A percentile compares a stretch with the other conserved stretches of the same genome.
Evolutionary conservation across 2,888 invertebrate species (phyloP).

Genomic region (Erynnis tages): DNA sequence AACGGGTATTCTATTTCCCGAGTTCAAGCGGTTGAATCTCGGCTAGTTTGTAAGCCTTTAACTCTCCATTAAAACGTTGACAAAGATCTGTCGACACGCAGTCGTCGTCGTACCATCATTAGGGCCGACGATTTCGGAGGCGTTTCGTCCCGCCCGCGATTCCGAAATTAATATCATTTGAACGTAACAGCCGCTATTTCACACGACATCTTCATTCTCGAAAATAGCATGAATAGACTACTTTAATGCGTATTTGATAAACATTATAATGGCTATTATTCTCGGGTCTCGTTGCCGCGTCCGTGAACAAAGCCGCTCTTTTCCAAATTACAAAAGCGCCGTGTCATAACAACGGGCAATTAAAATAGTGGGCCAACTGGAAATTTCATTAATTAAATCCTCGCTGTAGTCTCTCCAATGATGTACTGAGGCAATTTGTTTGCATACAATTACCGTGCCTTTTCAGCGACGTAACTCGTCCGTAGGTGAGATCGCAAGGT

Average conservation of each 20-base stretch:
- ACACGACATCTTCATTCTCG: conserved; percentile 76
- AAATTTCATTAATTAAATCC: conserved; percentile 78
- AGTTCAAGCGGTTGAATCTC: conserved; percentile 1
- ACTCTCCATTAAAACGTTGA: conserved; percentile 32
- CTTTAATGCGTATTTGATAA: conserved; percentile 77
- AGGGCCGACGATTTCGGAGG: conserved; percentile 56
- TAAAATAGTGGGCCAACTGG: conserved; percentile 79
- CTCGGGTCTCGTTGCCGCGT: conserved; percentile 57
- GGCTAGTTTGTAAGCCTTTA: conserved; percentile 17
- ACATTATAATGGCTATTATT: conserved; percentile 65
- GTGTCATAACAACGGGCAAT: conserved; percentile 75
- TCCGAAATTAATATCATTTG: conserved; percentile 74
- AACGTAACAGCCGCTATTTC: conserved; percentile 63
- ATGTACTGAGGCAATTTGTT: conserved; percentile 68
- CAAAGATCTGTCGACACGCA: conserved; percentile 54
- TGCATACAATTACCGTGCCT: conserved; percentile 41
- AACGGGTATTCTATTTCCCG: conserved; percentile 17
- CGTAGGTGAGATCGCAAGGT: not conserved
- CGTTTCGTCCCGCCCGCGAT: conserved; percentile 57
- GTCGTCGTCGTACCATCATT: conserved; percentile 61
- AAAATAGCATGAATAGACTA: conserved; percentile 54
- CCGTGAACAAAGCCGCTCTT: conserved; percentile 70
- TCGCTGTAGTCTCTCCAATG: conserved; percentile 55
- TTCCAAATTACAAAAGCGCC: conserved; percentile 73
- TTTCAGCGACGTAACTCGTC: conserved; percentile 1